Conservation (phyloP, 2,797 vertebrate species). For the Helarctos malayanus region DNA sequence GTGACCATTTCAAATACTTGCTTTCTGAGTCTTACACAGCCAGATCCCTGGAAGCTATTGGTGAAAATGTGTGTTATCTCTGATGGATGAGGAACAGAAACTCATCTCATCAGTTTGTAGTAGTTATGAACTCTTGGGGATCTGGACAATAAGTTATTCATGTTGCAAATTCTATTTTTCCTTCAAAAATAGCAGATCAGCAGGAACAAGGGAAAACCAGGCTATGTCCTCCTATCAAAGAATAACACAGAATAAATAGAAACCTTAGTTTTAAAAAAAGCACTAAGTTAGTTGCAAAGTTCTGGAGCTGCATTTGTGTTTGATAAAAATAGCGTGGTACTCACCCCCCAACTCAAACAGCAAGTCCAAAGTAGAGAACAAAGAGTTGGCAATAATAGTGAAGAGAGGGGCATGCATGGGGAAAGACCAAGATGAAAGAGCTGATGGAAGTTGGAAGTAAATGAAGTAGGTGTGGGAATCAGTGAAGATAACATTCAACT, state of each 20-base stretch:
- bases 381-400: neutral
- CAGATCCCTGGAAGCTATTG: neutral
- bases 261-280: neutral
- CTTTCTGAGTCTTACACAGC: neutral
- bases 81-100: constrained; percentile 14
- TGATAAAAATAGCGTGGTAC: constrained; percentile 10
- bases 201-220: constrained; percentile 56
- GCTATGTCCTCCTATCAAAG: constrained; percentile 30
- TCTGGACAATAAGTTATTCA: constrained; percentile 16
- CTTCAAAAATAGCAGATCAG: constrained; percentile 65
- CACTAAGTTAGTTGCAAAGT: constrained; percentile 48
- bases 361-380: constrained; percentile 22
- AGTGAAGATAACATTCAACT: neutral
- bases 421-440: neutral
- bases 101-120: neutral
- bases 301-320: constrained; percentile 16
- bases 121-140: neutral
- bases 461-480: neutral
- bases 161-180: constrained; percentile 18
- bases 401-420: neutral
- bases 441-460: neutral
- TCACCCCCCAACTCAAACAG: neutral
- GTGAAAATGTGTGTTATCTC: neutral
- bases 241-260: constrained; percentile 57
- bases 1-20: neutral